These are phyloP conservation scores for Dione juno DNA, from an alignment of 2,888 invertebrate genomes.

Conservation along the genomic window DNA sequence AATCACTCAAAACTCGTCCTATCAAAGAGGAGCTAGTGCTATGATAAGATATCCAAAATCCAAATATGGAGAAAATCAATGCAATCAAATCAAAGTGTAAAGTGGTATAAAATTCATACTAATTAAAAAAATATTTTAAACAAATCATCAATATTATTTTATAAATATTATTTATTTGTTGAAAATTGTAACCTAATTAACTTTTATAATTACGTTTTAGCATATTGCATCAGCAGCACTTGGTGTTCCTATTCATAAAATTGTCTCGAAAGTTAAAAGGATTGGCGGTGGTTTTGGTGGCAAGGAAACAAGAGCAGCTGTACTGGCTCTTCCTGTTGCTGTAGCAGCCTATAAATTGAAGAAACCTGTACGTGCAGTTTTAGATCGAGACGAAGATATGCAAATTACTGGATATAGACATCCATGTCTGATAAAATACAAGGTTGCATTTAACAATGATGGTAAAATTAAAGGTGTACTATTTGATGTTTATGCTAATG, in stretches of 20 bases:
- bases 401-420: constrained; percentile 90
- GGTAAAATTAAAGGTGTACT: constrained; percentile 87
- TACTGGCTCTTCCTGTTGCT: constrained; percentile 87
- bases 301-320: constrained; percentile 87
- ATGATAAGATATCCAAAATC: too few species aligned
- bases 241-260: constrained; percentile 86
- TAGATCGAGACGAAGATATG: constrained; percentile 95
- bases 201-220: constrained; percentile 64
- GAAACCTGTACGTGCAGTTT: constrained; percentile 88
- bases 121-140: too few species aligned
- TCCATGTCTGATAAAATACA: constrained; percentile 90
- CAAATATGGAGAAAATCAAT: too few species aligned
- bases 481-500: constrained; percentile 87
- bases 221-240: constrained; percentile 85
- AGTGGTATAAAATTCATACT: too few species aligned
- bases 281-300: constrained; percentile 96
- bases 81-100: too few species aligned
- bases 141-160: too few species aligned
- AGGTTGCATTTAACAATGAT: constrained; percentile 87
- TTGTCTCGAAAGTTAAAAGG: constrained; percentile 88
- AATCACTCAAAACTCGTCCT: too few species aligned
- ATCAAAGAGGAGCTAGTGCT: too few species aligned
- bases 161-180: too few species aligned
- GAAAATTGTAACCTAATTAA: too few species aligned
- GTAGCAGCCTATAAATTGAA: constrained; percentile 89